These are phyloP conservation scores for Eupsilia transversa DNA, from an alignment of 2,888 invertebrate species.

Conservation along the genomic window DNA sequence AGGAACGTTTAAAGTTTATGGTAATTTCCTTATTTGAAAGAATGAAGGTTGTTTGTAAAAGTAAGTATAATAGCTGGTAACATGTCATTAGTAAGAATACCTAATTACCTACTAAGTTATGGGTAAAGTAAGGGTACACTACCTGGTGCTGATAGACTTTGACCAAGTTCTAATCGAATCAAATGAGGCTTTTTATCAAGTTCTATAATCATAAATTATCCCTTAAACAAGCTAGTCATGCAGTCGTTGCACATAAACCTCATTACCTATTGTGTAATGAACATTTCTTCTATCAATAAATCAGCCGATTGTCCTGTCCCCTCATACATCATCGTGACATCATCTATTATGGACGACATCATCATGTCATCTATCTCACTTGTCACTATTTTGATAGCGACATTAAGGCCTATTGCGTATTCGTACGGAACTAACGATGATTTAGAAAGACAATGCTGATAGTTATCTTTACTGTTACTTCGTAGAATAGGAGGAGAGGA, in stretches of 20 bases:
- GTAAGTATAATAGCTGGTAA: slow-evolving; percentile 17
- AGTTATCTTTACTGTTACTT: slow-evolving; percentile 50
- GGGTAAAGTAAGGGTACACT: neutral
- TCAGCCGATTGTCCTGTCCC: slow-evolving; percentile 53
- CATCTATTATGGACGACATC: slow-evolving; percentile 64
- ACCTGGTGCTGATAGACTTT: neutral
- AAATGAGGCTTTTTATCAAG: slow-evolving; percentile 15
- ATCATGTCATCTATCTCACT: slow-evolving; percentile 65
- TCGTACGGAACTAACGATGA: slow-evolving; percentile 55
- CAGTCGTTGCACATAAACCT: slow-evolving; percentile 26
- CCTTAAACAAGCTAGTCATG: slow-evolving; percentile 17
- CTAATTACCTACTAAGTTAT: neutral
- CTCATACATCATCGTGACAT: slow-evolving; percentile 66
- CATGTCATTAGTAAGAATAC: neutral
- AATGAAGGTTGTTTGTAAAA: slow-evolving; percentile 32
- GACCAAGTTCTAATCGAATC: neutral
- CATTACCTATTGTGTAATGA: slow-evolving; percentile 51
- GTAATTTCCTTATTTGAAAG: slow-evolving; percentile 44
- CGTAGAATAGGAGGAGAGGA: slow-evolving; percentile 1
- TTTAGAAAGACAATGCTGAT: slow-evolving; percentile 61
- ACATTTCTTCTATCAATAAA: slow-evolving; percentile 55
- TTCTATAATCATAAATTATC: neutral
- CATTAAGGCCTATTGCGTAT: slow-evolving; percentile 64
- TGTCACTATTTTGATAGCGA: slow-evolving; percentile 63
- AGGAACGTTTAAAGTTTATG: slow-evolving; percentile 44